Evolutionary conservation across 2,113 vertebrate species (phyloP).

Genomic region (Cololabis saira): DNA sequence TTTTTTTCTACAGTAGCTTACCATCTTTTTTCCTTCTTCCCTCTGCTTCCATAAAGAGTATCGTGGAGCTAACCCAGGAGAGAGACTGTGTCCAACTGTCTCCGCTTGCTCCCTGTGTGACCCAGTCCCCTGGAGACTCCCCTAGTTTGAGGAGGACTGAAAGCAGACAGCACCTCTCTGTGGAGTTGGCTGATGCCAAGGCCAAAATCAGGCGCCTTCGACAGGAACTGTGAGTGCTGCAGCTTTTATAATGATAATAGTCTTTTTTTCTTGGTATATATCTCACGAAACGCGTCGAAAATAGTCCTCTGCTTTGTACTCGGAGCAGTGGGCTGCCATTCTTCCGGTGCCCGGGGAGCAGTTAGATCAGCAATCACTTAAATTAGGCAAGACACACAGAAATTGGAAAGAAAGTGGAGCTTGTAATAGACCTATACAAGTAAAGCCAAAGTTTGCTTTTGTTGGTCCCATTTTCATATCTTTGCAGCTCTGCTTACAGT

Average conservation of each 20-base stretch:
- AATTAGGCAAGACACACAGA: neutral
- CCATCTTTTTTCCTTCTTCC: neutral
- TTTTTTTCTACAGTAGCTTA: neutral
- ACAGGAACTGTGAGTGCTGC: constrained; percentile 94
- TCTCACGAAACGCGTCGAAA: too few relatives aligned
- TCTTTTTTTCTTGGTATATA: too few relatives aligned
- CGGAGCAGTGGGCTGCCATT: too few relatives aligned
- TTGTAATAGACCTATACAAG: neutral
- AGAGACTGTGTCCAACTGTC: constrained; percentile 91
- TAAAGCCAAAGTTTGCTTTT: too few relatives aligned
- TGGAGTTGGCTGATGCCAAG: constrained; percentile 97
- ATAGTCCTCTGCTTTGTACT: too few relatives aligned
- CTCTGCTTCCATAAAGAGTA: constrained; percentile 80
- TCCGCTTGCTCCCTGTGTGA: constrained; percentile 80
- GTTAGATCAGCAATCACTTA: constrained; percentile 2
- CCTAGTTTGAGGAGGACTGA: constrained; percentile 95
- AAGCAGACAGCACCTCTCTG: constrained; percentile 95
- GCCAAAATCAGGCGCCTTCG: constrained; percentile 94
- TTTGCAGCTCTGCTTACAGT: too few relatives aligned
- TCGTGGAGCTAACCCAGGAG: constrained; percentile 94
- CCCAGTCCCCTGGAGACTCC: constrained; percentile 90
- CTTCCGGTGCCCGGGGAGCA: too few relatives aligned
- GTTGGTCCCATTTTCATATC: too few relatives aligned
- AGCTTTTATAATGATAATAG: too few relatives aligned
- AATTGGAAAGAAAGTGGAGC: neutral